phyloP scores from a whole-genome alignment of 37 sponge, comb jelly and placozoan genomes.

The Cliona cf. orientalis region DNA sequence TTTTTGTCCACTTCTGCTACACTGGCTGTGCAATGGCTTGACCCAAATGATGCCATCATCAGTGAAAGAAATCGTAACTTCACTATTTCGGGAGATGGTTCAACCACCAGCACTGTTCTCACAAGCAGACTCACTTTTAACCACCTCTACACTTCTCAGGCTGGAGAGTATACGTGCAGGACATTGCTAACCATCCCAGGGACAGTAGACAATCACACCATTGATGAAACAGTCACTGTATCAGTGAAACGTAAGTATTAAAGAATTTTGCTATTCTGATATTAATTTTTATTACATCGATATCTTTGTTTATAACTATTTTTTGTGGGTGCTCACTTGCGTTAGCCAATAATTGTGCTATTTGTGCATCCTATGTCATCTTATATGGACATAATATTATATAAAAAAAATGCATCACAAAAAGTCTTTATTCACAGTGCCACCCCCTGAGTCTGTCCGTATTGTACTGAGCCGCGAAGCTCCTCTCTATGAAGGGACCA shows the following conservation, averaged over 20 bases:
- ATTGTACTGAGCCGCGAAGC: background rate
- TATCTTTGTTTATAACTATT: too few species aligned
- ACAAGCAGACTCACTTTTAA: background rate
- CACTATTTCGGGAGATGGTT: background rate
- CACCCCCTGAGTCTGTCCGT: background rate
- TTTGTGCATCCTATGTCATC: too few species aligned
- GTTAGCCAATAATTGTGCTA: too few species aligned
- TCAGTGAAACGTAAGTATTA: background rate
- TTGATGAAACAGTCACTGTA: background rate
- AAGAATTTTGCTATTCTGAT: too few species aligned
- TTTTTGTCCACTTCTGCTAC: background rate
- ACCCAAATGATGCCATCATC: background rate
- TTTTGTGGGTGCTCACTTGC: too few species aligned
- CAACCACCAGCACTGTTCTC: background rate
- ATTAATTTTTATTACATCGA: too few species aligned
- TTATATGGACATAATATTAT: too few species aligned
- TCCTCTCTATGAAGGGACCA: background rate
- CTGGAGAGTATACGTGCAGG: background rate
- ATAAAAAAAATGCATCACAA: background rate
- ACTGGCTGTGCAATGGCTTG: background rate
- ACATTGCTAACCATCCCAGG: background rate
- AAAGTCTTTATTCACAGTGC: background rate
- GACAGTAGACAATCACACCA: background rate
- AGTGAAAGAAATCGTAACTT: too few species aligned
- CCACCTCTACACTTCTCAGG: constrained; percentile 7